A percentile compares a stretch with the other conserved stretches of the same genome.
phyloP scores from a whole-genome alignment of 2,113 vertebrate species.

The Meles meles region DNA sequence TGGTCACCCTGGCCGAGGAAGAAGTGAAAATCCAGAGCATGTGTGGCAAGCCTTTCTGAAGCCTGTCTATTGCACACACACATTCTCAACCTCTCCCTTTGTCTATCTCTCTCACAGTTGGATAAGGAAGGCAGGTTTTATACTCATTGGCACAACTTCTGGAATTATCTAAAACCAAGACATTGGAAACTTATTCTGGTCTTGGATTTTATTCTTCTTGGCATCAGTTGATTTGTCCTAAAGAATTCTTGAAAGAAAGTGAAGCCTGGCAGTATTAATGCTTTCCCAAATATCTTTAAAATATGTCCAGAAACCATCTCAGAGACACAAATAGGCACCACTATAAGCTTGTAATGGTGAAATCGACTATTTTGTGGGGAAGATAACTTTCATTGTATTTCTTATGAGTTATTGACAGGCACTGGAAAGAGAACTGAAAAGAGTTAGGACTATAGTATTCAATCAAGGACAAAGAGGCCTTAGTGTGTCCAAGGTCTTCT shows the following conservation, averaged over 20 bases:
- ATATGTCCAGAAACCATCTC: background rate
- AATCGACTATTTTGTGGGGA: background rate
- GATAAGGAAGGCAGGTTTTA: background rate
- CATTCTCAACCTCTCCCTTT: background rate
- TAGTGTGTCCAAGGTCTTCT: background rate
- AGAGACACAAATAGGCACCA: background rate
- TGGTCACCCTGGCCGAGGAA: background rate
- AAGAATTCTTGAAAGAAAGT: conserved; percentile 32
- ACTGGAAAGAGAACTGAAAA: background rate
- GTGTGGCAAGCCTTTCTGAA: background rate
- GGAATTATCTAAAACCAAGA: conserved; percentile 39
- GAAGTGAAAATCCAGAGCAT: background rate
- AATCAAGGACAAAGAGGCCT: background rate
- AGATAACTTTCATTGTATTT: background rate
- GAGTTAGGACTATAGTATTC: background rate
- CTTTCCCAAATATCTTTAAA: conserved; percentile 6
- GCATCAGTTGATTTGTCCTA: background rate
- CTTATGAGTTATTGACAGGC: background rate
- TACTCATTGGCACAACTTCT: background rate
- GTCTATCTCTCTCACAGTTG: background rate
- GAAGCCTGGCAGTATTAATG: background rate
- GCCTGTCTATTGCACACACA: background rate
- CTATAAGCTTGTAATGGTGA: background rate
- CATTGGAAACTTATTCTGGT: background rate
- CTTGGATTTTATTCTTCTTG: background rate